These are phyloP conservation scores for Haplotaxodon microlepis DNA, from an alignment of 2,113 vertebrate genomes.

Conservation along the genomic window DNA sequence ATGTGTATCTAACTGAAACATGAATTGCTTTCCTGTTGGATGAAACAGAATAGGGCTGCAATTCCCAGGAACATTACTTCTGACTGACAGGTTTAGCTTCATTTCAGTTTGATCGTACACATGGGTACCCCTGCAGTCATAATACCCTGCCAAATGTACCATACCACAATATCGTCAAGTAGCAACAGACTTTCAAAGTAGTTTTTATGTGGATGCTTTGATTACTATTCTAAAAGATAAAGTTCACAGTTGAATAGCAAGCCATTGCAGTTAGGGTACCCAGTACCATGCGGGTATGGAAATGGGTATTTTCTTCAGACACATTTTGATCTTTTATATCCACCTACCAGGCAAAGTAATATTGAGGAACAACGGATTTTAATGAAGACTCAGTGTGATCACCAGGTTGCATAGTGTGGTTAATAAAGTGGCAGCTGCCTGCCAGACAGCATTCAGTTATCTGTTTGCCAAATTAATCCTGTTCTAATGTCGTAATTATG, in stretches of 20 bases:
- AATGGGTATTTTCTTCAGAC: not conserved
- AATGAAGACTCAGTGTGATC: slow-evolving; percentile 1
- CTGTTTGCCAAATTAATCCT: not conserved
- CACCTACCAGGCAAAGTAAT: not conserved
- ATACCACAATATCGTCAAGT: not conserved
- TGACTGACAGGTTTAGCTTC: slow-evolving; percentile 41
- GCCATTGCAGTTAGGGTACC: not conserved
- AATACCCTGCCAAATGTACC: slow-evolving; percentile 1
- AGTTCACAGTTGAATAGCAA: not conserved
- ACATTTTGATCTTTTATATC: not conserved
- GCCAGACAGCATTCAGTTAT: not conserved
- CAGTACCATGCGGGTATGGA: not conserved
- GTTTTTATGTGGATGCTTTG: not conserved
- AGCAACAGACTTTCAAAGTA: not conserved
- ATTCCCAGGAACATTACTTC: slow-evolving; percentile 37
- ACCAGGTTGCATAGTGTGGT: not conserved
- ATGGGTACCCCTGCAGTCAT: slow-evolving; percentile 22
- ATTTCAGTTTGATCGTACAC: slow-evolving; percentile 32
- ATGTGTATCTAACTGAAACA: slow-evolving; percentile 57
- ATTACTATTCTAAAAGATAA: not conserved
- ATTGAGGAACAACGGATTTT: not conserved
- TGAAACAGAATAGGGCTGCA: slow-evolving; percentile 21
- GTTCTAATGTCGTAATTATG: slow-evolving; percentile 6
- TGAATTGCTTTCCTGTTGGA: slow-evolving; percentile 41
- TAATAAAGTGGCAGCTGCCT: slow-evolving; percentile 2